A percentile compares a stretch with the other conserved stretches of the same genome.
These are phyloP conservation scores for Sesamia inferens DNA, from an alignment of 2,888 invertebrate genomes.

Conservation along the genomic window DNA sequence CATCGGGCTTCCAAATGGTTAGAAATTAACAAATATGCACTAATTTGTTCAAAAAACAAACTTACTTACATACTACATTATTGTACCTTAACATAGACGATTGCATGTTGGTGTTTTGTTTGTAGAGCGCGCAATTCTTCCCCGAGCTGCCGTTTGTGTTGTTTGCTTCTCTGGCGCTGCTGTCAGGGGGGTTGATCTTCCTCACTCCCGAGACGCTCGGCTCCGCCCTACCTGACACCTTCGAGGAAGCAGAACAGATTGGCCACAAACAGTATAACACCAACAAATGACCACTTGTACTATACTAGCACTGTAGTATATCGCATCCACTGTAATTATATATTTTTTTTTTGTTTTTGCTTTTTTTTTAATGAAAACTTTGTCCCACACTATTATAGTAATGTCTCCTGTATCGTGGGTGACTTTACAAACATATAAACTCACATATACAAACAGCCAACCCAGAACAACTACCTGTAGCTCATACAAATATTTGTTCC, in stretches of 20 bases:
- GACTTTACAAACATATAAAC: too few species aligned
- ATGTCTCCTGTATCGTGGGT: not conserved
- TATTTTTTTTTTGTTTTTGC: too few species aligned
- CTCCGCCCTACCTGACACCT: constrained; percentile 24
- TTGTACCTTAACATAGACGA: too few species aligned
- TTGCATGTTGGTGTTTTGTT: not conserved
- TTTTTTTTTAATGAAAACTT: too few species aligned
- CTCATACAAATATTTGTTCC: too few species aligned
- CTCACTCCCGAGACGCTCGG: constrained; percentile 40
- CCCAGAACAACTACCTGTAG: too few species aligned
- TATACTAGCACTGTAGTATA: not conserved
- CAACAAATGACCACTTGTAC: constrained; percentile 16
- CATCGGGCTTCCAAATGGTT: not conserved
- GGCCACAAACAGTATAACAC: constrained; percentile 3
- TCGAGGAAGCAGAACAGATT: constrained; percentile 32
- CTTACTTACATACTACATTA: too few species aligned
- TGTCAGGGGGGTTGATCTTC: constrained; percentile 29
- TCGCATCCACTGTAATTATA: not conserved
- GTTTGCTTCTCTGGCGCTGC: constrained; percentile 24
- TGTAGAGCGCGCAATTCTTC: constrained; percentile 30
- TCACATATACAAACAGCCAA: too few species aligned
- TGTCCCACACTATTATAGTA: too few species aligned
- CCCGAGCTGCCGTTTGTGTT: constrained; percentile 34
- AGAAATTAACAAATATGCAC: not conserved
- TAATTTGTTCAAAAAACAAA: too few species aligned